These are phyloP conservation scores for Drosophila dives DNA, from an alignment of 2,888 invertebrate genomes.

Conservation along the genomic window DNA sequence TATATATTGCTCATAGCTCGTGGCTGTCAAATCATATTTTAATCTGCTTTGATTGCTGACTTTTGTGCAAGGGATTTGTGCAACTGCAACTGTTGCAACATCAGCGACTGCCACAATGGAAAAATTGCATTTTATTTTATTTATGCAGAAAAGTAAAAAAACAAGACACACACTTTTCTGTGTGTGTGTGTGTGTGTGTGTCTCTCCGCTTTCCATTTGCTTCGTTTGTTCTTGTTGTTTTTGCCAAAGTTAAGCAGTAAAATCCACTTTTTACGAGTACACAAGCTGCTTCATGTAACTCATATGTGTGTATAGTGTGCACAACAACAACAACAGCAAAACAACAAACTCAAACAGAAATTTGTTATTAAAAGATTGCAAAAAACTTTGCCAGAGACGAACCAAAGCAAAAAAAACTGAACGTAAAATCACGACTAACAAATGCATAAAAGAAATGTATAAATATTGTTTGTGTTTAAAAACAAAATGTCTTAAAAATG, in stretches of 20 bases:
- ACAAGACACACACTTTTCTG: conserved; percentile 4
- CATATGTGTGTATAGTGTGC: conserved; percentile 40
- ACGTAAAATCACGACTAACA: conserved; percentile 9
- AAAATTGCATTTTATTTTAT: conserved; percentile 80
- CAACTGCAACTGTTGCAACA: conserved; percentile 46
- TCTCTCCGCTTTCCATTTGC: conserved; percentile 62
- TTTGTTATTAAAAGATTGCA: conserved; percentile 65
- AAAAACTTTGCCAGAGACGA: conserved; percentile 38
- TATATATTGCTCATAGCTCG: conserved; percentile 56
- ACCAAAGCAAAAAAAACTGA: not conserved
- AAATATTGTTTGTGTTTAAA: not conserved
- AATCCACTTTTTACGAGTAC: conserved; percentile 77
- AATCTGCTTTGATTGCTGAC: conserved; percentile 84
- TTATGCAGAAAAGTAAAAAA: conserved; percentile 59
- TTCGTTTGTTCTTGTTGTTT: conserved; percentile 68
- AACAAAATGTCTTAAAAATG: not conserved
- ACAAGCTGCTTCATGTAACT: conserved; percentile 50
- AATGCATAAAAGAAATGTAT: not conserved
- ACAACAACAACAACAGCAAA: conserved; percentile 7
- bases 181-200: conserved; percentile 19
- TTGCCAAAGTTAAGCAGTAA: conserved; percentile 73
- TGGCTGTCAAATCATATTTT: conserved; percentile 84
- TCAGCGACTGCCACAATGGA: conserved; percentile 45
- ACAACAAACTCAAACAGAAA: conserved; percentile 39
- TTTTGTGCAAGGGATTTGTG: conserved; percentile 82